A percentile compares a stretch with the other conserved stretches of the same genome.
These are phyloP conservation scores for Toxonevra muliebris DNA, from an alignment of 2,888 invertebrate species.

Conservation along the genomic window DNA sequence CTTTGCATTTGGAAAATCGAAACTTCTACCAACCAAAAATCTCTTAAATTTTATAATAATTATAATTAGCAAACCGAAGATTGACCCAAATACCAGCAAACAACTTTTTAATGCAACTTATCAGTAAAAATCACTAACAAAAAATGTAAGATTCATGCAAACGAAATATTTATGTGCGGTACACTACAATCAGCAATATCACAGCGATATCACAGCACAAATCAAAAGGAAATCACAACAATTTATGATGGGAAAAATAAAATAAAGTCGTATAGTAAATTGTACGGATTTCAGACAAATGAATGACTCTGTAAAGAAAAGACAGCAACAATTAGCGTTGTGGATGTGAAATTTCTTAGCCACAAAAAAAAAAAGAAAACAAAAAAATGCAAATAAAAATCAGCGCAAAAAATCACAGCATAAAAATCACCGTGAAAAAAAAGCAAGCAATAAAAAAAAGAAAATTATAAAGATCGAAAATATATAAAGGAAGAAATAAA, in stretches of 20 bases:
- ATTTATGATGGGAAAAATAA: constrained; percentile 29
- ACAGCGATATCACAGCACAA: constrained; percentile 6
- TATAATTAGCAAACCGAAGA: background rate
- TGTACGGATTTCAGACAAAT: too few species aligned
- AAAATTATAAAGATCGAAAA: background rate
- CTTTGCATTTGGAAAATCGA: too few species aligned
- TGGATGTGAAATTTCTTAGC: constrained; percentile 25
- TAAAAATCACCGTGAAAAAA: constrained; percentile 2
- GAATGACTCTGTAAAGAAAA: too few species aligned
- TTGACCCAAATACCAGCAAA: constrained; percentile 11
- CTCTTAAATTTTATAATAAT: background rate
- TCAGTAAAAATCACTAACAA: constrained; percentile 3
- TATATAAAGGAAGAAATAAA: constrained; percentile 15
- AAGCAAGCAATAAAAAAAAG: background rate
- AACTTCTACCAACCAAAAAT: background rate
- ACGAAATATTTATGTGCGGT: too few species aligned
- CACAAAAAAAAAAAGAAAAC: constrained; percentile 7
- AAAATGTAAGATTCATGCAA: background rate
- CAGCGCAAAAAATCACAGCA: constrained; percentile 5
- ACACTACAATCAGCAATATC: too few species aligned
- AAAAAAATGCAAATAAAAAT: constrained; percentile 15
- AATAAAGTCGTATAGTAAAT: background rate
- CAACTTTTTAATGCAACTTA: constrained; percentile 12
- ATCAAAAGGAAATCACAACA: constrained; percentile 29
- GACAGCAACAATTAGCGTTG: constrained; percentile 18